Conservation (phyloP, 2,888 invertebrate genomes). For the Invenusta paracnida region DNA sequence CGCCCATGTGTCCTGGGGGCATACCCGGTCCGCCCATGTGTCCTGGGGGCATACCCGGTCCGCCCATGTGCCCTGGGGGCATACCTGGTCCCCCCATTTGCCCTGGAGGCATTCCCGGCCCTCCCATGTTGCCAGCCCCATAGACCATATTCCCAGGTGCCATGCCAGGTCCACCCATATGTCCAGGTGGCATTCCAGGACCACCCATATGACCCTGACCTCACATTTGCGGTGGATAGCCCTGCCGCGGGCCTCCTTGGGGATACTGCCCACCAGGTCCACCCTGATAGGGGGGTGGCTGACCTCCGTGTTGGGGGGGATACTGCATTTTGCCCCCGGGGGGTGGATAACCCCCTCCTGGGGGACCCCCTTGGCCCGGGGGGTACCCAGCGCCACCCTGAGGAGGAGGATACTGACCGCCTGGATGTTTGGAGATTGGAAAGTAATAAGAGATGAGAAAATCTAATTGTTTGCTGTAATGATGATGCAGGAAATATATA, state of each 20-base stretch:
- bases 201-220: neutral
- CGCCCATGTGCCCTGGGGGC: neutral
- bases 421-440: no score
- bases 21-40: no score
- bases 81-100: neutral
- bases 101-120: neutral
- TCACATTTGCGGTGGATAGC: neutral
- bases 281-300: neutral
- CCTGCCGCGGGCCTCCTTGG: neutral
- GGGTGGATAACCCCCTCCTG: neutral
- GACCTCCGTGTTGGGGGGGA: neutral
- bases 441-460: no score
- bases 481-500: no score
- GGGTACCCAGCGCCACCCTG: neutral
- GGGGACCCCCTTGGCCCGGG: neutral
- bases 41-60: no score
- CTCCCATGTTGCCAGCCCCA: no score
- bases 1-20: no score
- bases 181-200: neutral
- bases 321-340: no score
- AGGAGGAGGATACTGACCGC: neutral
- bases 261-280: neutral
- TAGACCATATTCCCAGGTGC: neutral
- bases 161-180: neutral
- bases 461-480: no score